phyloP scores from a whole-genome alignment of 2,888 invertebrate species.

The Tridacna gigas region DNA sequence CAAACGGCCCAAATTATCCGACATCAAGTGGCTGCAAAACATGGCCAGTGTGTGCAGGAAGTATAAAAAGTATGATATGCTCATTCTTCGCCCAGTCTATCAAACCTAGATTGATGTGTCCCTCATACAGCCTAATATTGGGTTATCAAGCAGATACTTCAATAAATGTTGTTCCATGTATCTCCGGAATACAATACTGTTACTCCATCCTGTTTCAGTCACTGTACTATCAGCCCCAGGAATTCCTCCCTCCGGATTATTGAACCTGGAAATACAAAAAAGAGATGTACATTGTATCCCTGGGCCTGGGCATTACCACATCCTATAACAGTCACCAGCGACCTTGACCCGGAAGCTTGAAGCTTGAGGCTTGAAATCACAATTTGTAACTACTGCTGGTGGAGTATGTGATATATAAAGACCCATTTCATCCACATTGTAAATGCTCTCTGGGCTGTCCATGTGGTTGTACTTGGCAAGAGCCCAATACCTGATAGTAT shows the following conservation, averaged over 20 bases:
- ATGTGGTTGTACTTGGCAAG: background rate
- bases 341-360: background rate
- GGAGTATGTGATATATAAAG: background rate
- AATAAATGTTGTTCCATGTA: conserved; percentile 8
- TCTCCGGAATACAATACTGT: conserved; percentile 7
- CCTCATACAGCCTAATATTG: background rate
- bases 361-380: background rate
- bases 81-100: conserved; percentile 16
- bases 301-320: background rate
- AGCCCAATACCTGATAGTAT: background rate
- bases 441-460: background rate
- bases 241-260: background rate
- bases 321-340: background rate
- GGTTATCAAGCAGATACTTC: conserved; percentile 3
- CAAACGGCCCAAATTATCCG: conserved; percentile 1
- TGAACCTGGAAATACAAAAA: conserved; percentile 2
- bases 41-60: conserved; percentile 12
- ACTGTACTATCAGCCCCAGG: background rate
- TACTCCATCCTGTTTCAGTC: conserved; percentile 11
- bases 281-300: conserved; percentile 2
- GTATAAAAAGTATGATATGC: background rate
- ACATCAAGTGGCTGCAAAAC: conserved; percentile 10
- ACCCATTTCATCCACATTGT: background rate
- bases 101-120: conserved; percentile 9
- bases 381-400: background rate